Evolutionary conservation across 2,113 vertebrate species (phyloP), one percentile per base, ranked within the genome.

Genomic region (Aix galericulata): DNA sequence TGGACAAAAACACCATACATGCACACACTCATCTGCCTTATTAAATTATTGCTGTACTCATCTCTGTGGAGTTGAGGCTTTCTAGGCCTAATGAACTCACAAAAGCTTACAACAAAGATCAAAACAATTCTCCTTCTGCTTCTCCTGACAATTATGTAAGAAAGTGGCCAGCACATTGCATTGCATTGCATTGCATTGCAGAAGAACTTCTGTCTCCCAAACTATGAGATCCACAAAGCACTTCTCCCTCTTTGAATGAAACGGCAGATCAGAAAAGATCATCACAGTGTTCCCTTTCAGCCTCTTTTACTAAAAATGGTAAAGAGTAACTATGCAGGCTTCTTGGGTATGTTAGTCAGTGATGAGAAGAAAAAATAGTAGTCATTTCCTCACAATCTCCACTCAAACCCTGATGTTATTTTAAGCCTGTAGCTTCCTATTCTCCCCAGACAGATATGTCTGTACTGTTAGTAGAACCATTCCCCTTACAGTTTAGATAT

Each of bases 181-280:
- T 18, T 9, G 2, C 6, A 44, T 13, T n/a, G n/a, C n/a, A n/a
- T n/a, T n/a, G n/a, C 34, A 2, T 1, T 62, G 44, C 64, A 10
- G 13, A 17, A 73, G 34, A 42, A n/a, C 32, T 32, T 72, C 20
- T 10, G 1, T 18, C 42, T 63, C 58, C 52, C 38, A 11, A 2
- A 8, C 0, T 6, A 16, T 8, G 11, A 63, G 16, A 58, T 21
- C 53, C 36, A 20, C 53, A 73, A 52, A 53, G 23, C 36, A 8
- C 8, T 42, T 62, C 13, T 6, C 50, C 8, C 32, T 31, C 56
- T 56, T 32, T 13, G 8, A 83, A 17, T 2, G 2, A 34, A 72
- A 83, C 11, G 46, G 20, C 26, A 67, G 52, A 46, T n/a, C 7
- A 53, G 34, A 73, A 58, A 36, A n/a, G 40, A 36, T 42, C 22